These are phyloP conservation scores for Vannuccia rotundouncinata DNA, from an alignment of 2,888 invertebrate species.

Conservation along the genomic window DNA sequence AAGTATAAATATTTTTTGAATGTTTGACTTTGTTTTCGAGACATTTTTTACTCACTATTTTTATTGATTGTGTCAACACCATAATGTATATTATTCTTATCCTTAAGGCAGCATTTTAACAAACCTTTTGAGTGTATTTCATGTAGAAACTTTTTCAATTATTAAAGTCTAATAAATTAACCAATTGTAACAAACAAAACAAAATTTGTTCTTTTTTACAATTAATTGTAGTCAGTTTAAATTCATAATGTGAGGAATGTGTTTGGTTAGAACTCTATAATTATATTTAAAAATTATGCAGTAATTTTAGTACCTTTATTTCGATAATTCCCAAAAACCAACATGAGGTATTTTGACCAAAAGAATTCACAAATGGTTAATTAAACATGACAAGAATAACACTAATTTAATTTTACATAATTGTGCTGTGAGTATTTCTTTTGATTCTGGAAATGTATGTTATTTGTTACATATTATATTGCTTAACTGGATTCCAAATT, in stretches of 20 bases:
- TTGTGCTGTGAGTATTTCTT: too few species aligned
- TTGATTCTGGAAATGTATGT: too few species aligned
- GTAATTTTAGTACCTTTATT: too few species aligned
- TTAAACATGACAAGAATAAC: too few species aligned
- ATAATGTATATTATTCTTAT: conserved; percentile 3
- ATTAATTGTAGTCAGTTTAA: background rate
- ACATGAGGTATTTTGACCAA: too few species aligned
- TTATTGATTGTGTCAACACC: conserved; percentile 1
- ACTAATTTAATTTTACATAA: too few species aligned
- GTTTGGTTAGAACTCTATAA: background rate
- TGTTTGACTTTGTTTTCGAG: background rate
- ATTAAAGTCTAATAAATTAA: conserved; percentile 12
- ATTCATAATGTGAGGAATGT: background rate
- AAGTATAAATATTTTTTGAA: background rate
- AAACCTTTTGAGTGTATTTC: conserved; percentile 1
- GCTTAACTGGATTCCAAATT: too few species aligned
- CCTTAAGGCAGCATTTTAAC: conserved; percentile 18
- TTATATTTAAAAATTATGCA: too few species aligned
- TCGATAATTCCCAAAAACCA: too few species aligned
- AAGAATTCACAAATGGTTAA: too few species aligned
- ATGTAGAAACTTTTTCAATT: background rate
- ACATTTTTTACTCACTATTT: background rate
- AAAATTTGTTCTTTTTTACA: too few species aligned
- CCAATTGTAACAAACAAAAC: background rate
- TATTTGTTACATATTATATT: too few species aligned